A percentile compares a stretch with the other conserved stretches of the same genome.
These are phyloP conservation scores for Threskiornis aethiopicus DNA, from an alignment of 2,797 vertebrate genomes.

Conservation along the genomic window DNA sequence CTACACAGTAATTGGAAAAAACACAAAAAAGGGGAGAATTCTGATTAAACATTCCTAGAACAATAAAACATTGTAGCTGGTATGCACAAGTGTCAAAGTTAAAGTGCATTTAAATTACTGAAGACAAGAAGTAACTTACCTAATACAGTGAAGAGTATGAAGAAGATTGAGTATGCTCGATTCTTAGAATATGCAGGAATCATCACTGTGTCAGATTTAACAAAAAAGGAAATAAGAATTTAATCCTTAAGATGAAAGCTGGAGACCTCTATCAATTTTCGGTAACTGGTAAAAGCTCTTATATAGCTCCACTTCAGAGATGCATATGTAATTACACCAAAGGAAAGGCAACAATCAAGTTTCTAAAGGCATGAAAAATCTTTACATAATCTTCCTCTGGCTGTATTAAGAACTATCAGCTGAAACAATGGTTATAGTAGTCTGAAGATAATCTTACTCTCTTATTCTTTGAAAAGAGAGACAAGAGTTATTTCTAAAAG, in stretches of 20 bases:
- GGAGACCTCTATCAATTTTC: neutral
- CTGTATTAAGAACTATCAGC: neutral
- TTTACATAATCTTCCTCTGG: neutral
- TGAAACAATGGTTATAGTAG: neutral
- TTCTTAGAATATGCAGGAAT: constrained; percentile 89
- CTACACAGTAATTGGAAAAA: neutral
- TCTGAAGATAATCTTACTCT: neutral
- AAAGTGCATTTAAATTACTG: neutral
- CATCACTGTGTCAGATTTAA: constrained; percentile 83
- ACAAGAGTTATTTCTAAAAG: neutral
- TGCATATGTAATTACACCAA: neutral
- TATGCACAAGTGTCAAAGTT: neutral
- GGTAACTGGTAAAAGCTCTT: neutral
- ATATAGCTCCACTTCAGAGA: neutral
- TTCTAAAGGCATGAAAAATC: neutral
- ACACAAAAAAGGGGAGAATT: neutral
- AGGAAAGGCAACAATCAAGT: neutral
- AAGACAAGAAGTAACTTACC: constrained; percentile 77
- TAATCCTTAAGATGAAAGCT: neutral
- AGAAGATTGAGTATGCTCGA: constrained; percentile 88
- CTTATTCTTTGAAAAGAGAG: neutral
- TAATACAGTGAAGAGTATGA: constrained; percentile 89
- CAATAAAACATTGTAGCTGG: neutral
- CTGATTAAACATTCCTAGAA: neutral
- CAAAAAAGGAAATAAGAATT: neutral